Conservation (phyloP, 64 coral and sea anemone genomes). For the Pocillopora damicornis region DNA sequence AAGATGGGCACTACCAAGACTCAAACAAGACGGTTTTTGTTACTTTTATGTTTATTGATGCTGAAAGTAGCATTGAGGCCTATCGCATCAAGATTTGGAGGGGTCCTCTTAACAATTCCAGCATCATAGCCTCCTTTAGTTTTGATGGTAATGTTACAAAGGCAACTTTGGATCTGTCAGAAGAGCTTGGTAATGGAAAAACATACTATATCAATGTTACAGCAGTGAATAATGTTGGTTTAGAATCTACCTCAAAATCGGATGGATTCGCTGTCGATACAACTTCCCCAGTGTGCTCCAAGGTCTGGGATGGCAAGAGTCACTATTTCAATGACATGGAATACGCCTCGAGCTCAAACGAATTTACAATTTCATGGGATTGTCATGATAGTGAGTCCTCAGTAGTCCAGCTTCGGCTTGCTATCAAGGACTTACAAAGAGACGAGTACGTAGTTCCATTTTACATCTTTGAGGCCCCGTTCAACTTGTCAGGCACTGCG, state of each 20-base stretch:
- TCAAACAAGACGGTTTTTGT: conserved; percentile 41
- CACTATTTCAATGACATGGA: conserved; percentile 3
- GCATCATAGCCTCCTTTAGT: conserved; percentile 22
- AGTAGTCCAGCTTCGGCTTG: conserved; percentile 46
- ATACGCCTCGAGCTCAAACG: conserved; percentile 50
- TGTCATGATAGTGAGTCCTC: conserved; percentile 77
- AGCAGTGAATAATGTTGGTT: conserved; percentile 58
- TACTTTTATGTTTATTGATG: conserved; percentile 67
- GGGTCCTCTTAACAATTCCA: not conserved
- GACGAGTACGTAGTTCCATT: conserved; percentile 56
- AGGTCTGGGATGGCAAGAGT: conserved; percentile 60
- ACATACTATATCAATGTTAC: conserved; percentile 74
- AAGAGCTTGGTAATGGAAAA: conserved; percentile 34
- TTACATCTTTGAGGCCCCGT: conserved; percentile 38
- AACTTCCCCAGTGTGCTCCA: conserved; percentile 62
- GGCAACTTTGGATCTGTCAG: conserved; percentile 2
- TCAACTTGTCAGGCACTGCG: conserved; percentile 44
- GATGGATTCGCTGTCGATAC: conserved; percentile 78
- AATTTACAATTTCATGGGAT: conserved; percentile 55
- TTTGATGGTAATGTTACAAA: conserved; percentile 33
- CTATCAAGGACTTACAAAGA: conserved; percentile 55
- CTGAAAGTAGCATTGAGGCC: conserved; percentile 59
- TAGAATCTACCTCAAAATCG: conserved; percentile 25
- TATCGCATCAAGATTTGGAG: conserved; percentile 44
- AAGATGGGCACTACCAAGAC: conserved; percentile 57